Base-by-base conservation (phyloP, 2,113 vertebrate genomes). In the Oxyura jamaicensis region DNA sequence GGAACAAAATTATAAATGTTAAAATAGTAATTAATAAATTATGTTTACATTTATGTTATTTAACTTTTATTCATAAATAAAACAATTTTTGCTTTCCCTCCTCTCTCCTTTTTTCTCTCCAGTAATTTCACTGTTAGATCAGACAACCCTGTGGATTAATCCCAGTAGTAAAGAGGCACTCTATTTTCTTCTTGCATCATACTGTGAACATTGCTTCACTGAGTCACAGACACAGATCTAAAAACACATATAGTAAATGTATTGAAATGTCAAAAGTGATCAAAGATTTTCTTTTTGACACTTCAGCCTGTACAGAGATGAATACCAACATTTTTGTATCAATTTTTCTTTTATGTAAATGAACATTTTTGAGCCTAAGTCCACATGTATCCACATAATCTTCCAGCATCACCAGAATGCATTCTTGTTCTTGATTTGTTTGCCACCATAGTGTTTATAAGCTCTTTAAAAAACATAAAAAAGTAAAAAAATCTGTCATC, bases 261-360 rank as follows among this genome's bases (percentile, higher is more conserved):
- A 58, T 12, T 77, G 66, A 92, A 74, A 71, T 59, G 19, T 69
- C n/a, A 79, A 22, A 91, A 74, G 6, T 0, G 1, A 79, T 81
- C 44, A 65, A 65, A 25, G 26, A 53, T 67, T 79, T 92, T 81
- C 25, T 19, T 53, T 78, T 72, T 39, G 53, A 22, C 25, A 14
- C 33, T 85, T 95, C 72, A 44, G 21, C 86, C 48, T 62, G 26
- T 33, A 44, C 23, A 60, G 63, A 85, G 10, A 42, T 55, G 39
- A 65, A 63, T 65, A 21, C 33, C 82, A 93, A 81, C 22, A 42
- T 29, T 33, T 94, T 83, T 76, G 63, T 33, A 72, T 46, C 13
- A 59, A 60, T 84, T 86, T 60, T 50, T 90, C 71, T 50, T 88
- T 91, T 56, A 93, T 86, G 73, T 86, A 83, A 92, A 79, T 63